A percentile compares a stretch with the other conserved stretches of the same genome.
Evolutionary conservation across 2,797 vertebrate genomes (phyloP).

Genomic region (Melanogrammus aeglefinus): DNA sequence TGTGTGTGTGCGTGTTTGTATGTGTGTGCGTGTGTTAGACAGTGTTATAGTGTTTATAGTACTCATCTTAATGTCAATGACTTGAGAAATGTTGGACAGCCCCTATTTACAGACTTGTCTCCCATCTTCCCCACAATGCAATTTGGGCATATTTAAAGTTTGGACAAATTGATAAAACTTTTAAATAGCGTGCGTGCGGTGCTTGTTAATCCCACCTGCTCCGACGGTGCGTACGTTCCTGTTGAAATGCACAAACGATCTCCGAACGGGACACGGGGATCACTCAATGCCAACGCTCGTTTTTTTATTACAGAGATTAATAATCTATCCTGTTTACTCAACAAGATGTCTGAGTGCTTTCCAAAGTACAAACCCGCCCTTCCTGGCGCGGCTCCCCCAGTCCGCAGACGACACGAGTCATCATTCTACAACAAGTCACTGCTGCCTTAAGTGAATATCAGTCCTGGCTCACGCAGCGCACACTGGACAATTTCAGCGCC

Average conservation of each 20-base stretch:
- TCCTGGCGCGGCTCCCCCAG: background rate
- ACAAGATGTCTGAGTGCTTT: slow-evolving; percentile 28
- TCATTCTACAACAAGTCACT: background rate
- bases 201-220: slow-evolving; percentile 46
- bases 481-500: background rate
- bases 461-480: background rate
- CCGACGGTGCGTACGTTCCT: slow-evolving; percentile 43
- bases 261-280: slow-evolving; percentile 51
- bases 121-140: slow-evolving; percentile 61
- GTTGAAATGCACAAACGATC: slow-evolving; percentile 59
- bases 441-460: background rate
- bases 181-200: slow-evolving; percentile 62
- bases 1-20: slow-evolving; percentile 7
- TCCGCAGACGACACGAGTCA: background rate
- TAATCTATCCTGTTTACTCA: slow-evolving; percentile 35
- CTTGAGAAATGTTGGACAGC: slow-evolving; percentile 45
- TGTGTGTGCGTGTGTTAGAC: slow-evolving; percentile 16
- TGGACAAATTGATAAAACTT: slow-evolving; percentile 69
- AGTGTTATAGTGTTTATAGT: slow-evolving; percentile 41
- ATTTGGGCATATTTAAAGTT: slow-evolving; percentile 64
- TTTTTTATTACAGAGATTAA: slow-evolving; percentile 47
- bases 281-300: slow-evolving; percentile 55
- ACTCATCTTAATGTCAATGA: slow-evolving; percentile 60
- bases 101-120: slow-evolving; percentile 63
- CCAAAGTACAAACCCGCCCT: slow-evolving; percentile 22